Evolutionary conservation across 2,113 vertebrate genomes (phyloP).

Genomic region (Raphicerus campestris): DNA sequence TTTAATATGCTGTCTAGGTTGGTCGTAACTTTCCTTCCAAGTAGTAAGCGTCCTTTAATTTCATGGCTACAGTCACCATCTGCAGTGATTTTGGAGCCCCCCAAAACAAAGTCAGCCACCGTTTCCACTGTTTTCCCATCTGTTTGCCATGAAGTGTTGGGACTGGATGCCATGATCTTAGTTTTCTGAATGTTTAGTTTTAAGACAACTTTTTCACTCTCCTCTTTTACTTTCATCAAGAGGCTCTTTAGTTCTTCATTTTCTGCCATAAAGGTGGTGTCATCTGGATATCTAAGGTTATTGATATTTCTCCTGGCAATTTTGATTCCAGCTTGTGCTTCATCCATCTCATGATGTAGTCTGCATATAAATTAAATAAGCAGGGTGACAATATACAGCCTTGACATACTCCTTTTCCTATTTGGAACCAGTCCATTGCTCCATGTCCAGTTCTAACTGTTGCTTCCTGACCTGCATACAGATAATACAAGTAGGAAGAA

Average conservation of each 20-base stretch:
- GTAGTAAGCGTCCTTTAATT: neutral
- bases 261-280: neutral
- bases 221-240: neutral
- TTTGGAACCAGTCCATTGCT: neutral
- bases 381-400: neutral
- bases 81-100: neutral
- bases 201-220: neutral
- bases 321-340: neutral
- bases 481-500: neutral
- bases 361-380: neutral
- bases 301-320: neutral
- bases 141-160: neutral
- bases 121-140: neutral
- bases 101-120: fast-evolving
- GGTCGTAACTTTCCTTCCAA: neutral
- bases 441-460: neutral
- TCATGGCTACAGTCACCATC: neutral
- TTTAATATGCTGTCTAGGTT: neutral
- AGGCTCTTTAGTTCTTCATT: neutral
- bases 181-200: neutral
- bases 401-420: neutral
- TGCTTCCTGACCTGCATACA: neutral
- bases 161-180: neutral
- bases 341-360: neutral
- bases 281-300: neutral